Evolutionary conservation across 2,113 vertebrate species (phyloP), one percentile per base, ranked within the genome.

Genomic region (Serilophus lunatus): DNA sequence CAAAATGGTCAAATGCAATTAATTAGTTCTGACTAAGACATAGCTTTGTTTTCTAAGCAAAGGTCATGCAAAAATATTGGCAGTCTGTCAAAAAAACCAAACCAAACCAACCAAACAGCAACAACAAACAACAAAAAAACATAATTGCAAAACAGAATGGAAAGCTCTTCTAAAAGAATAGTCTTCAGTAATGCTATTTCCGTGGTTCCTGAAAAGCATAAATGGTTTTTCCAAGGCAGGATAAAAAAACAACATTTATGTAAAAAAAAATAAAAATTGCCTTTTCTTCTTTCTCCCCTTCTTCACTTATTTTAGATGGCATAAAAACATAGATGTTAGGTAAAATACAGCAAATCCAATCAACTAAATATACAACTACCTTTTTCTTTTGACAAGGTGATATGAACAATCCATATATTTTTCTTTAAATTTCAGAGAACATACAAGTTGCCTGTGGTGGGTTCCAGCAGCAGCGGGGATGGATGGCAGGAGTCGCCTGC

Each of bases 91-190:
- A 42, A 18, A 8, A 45, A 35, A 45, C 42, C 33, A 12, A 36
- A 35, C n/a, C n/a, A n/a, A n/a, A n/a, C n/a, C n/a, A n/a, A n/a
- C n/a, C n/a, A 42, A 42, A 42, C 10, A 42, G 40, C 11, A 42
- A 42, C 10, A 42, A 42, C 11, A 42, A 42, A n/a, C n/a, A n/a
- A n/a, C n/a, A 29, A 68, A 64, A 57, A 14, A 59, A 3, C 2
- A 49, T 68, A 59, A 64, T 8, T 56, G 3, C 7, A 57, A 81
- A 71, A n/a, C 4, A 10, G 14, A 59, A 53, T 0, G 0, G 23
- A 29, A 80, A 45, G 4, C 40, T 18, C 6, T 74, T 57, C 18
- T 75, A 13, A 51, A 84, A 80, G 38, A 66, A 36, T 8, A 29
- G 4, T 25, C 22, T 56, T 12, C 18, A 20, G 20, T 5, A 15